Conservation (phyloP, 2,797 vertebrate genomes). For the Halcyon leucocephala region DNA sequence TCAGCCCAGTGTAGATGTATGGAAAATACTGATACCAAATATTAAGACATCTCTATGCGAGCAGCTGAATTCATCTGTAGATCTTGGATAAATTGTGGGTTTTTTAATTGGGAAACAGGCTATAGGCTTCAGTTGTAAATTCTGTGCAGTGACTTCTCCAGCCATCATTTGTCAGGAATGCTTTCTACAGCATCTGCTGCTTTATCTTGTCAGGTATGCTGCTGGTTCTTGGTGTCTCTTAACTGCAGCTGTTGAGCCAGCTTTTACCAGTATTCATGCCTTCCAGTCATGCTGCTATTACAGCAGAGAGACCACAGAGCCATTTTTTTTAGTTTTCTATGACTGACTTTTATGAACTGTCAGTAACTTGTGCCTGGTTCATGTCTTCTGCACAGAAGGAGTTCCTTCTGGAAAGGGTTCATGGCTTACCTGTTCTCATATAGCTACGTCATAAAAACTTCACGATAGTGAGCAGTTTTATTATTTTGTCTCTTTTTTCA, state of each 20-base stretch:
- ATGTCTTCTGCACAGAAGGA: neutral
- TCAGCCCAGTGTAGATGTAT: neutral
- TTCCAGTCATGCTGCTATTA: neutral
- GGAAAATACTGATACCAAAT: neutral
- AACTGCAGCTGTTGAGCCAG: neutral
- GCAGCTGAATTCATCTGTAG: neutral
- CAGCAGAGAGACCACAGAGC: neutral
- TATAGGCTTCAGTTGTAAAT: neutral
- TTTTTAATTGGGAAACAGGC: neutral
- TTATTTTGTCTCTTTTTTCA: neutral
- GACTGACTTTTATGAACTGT: neutral
- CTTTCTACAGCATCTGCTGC: neutral
- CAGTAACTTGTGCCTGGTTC: neutral
- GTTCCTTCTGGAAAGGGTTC: neutral
- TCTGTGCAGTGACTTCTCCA: neutral
- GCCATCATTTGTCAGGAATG: neutral
- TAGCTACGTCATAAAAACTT: neutral
- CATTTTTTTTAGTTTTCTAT: neutral
- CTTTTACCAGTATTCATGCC: neutral
- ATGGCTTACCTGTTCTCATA: neutral
- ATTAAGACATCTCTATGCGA: neutral
- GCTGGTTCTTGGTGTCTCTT: neutral
- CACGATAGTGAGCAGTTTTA: neutral
- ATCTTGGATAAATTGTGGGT: neutral
- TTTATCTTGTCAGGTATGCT: neutral